phyloP scores from a whole-genome alignment of 2,797 vertebrate species.

The Rhabdomys pumilio region DNA sequence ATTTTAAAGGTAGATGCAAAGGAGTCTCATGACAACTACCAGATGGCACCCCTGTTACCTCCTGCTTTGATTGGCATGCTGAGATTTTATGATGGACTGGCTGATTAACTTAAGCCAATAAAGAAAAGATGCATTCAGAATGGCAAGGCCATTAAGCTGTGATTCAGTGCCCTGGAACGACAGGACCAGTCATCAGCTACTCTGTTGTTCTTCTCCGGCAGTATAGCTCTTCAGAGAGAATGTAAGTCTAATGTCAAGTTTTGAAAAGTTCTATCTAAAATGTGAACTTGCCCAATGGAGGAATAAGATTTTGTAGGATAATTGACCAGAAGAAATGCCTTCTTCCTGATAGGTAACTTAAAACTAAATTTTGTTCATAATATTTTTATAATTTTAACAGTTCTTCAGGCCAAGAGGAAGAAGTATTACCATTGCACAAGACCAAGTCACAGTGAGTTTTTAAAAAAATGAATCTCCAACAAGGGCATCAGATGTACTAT shows the following conservation, averaged over 20 bases:
- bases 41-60: not conserved
- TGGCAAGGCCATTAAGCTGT: not conserved
- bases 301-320: conserved; percentile 2
- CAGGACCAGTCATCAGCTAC: not conserved
- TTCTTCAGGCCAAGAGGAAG: not conserved
- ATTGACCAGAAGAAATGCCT: conserved; percentile 43
- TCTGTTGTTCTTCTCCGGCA: not conserved
- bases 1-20: not conserved
- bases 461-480: not conserved
- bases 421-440: not conserved
- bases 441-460: not conserved
- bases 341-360: conserved; percentile 22
- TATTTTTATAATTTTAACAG: not conserved
- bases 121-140: conserved; percentile 33
- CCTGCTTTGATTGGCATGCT: conserved; percentile 15
- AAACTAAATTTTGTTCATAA: conserved; percentile 37
- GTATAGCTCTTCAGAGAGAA: not conserved
- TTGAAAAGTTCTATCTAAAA: conserved; percentile 38
- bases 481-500: not conserved
- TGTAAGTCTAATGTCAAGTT: not conserved
- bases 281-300: conserved; percentile 48
- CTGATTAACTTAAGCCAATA: conserved; percentile 60
- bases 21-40: not conserved
- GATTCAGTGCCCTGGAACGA: not conserved
- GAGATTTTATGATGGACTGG: conserved; percentile 11